Evolutionary conservation across 2,888 invertebrate species (phyloP).

Genomic region (Trissoscelio sp.): DNA sequence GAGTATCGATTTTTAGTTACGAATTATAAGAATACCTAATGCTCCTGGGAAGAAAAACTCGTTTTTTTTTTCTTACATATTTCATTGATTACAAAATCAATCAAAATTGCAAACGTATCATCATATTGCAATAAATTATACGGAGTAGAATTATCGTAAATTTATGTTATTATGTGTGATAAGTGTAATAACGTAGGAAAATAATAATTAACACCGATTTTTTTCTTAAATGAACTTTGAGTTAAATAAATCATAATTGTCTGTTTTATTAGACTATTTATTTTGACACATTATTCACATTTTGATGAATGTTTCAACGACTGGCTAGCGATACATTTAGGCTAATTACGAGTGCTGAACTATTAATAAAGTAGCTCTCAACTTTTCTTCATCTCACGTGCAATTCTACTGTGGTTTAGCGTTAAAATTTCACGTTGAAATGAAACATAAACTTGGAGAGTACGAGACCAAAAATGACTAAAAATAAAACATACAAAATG

Average conservation of each 20-base stretch:
- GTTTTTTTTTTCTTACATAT: slow-evolving; percentile 38
- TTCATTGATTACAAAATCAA: slow-evolving; percentile 41
- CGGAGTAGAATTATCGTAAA: too few species aligned
- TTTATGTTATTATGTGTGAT: too few species aligned
- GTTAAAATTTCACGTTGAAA: slow-evolving; percentile 11
- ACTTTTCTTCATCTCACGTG: slow-evolving; percentile 5
- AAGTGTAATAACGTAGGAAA: too few species aligned
- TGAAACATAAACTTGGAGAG: neutral
- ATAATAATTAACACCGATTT: slow-evolving; percentile 1
- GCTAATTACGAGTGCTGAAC: slow-evolving; percentile 12
- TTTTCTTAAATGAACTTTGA: slow-evolving; percentile 8
- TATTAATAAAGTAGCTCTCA: slow-evolving; percentile 28
- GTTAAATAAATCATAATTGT: too few species aligned
- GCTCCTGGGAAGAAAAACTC: slow-evolving; percentile 21
- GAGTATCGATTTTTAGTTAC: slow-evolving; percentile 48
- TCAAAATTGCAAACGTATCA: slow-evolving; percentile 27
- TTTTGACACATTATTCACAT: neutral
- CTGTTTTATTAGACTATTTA: too few species aligned
- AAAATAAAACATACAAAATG: too few species aligned
- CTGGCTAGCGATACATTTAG: neutral
- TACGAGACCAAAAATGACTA: neutral
- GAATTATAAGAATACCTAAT: slow-evolving; percentile 47
- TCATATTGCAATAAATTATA: slow-evolving; percentile 25
- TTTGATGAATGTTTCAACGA: neutral
- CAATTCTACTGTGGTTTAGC: slow-evolving; percentile 2